Evolutionary conservation across 2,888 invertebrate species (phyloP).

Genomic region (Synergus itoensis): DNA sequence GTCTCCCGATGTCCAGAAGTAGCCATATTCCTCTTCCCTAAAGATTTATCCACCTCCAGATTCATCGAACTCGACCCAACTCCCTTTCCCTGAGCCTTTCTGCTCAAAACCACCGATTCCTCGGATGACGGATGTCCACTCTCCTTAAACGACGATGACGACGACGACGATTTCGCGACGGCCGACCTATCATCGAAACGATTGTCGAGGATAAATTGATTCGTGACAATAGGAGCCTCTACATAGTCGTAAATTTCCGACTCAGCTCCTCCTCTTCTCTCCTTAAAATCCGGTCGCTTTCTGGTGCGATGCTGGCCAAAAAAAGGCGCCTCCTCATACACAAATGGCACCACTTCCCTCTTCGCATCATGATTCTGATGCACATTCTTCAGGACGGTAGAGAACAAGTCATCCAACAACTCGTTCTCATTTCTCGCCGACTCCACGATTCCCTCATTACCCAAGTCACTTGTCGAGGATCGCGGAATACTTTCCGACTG

Average conservation of each 20-base stretch:
- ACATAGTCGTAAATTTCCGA: conserved; percentile 29
- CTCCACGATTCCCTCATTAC: conserved; percentile 57
- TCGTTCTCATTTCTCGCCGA: conserved; percentile 57
- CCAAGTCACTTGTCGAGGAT: conserved; percentile 55
- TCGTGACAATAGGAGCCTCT: conserved; percentile 32
- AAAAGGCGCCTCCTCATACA: conserved; percentile 52
- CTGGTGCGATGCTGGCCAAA: conserved; percentile 32
- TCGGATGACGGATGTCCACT: conserved; percentile 8
- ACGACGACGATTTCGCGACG: conserved; percentile 29
- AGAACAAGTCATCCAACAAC: conserved; percentile 61
- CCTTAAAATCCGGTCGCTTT: conserved; percentile 4
- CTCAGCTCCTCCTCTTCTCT: not conserved
- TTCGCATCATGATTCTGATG: conserved; percentile 54
- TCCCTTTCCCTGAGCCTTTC: conserved; percentile 48
- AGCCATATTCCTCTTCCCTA: conserved; percentile 60
- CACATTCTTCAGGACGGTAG: conserved; percentile 77
- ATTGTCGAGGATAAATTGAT: conserved; percentile 17
- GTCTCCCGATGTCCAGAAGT: conserved; percentile 51
- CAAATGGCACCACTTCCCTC: conserved; percentile 50
- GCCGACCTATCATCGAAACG: not conserved
- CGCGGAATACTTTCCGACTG: conserved; percentile 52
- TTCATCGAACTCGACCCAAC: conserved; percentile 58
- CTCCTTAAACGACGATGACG: conserved; percentile 19
- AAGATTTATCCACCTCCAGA: conserved; percentile 61
- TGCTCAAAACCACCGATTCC: not conserved